A percentile compares a stretch with the other conserved stretches of the same genome.
These are phyloP conservation scores for Barbus barbus DNA, from an alignment of 2,113 vertebrate genomes.

Conservation along the genomic window DNA sequence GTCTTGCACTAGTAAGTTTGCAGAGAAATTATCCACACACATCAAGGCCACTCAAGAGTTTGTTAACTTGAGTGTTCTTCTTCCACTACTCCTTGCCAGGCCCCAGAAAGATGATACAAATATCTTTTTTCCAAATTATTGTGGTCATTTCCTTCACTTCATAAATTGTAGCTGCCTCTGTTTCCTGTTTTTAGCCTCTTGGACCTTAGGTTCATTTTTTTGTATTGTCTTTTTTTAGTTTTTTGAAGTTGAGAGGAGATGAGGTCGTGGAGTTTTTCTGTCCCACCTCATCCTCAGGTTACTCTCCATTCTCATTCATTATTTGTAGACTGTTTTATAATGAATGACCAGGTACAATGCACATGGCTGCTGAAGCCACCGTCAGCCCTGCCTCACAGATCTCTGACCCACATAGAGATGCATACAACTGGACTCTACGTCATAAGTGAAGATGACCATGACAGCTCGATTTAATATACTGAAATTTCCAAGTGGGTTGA, in stretches of 20 bases:
- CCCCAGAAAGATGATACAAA: not conserved
- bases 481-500: not conserved
- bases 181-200: constrained; percentile 25
- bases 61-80: constrained; percentile 9
- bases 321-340: constrained; percentile 75
- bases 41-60: not conserved
- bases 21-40: not conserved
- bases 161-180: not conserved
- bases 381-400: constrained; percentile 37
- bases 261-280: constrained; percentile 19
- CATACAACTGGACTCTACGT: not conserved
- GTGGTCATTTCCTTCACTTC: not conserved
- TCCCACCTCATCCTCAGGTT: constrained; percentile 75
- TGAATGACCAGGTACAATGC: constrained; percentile 76
- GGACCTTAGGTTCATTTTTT: not conserved
- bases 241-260: not conserved
- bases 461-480: constrained; percentile 17
- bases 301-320: constrained; percentile 77
- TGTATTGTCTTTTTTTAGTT: not conserved
- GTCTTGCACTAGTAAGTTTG: not conserved
- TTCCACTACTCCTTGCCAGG: constrained; percentile 16
- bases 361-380: constrained; percentile 55
- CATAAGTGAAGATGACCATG: constrained; percentile 10
- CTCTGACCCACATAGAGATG: constrained; percentile 64
- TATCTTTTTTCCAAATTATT: not conserved